Evolutionary conservation across 2,113 vertebrate species (phyloP).

Genomic region (Tricholaema leucomelas): DNA sequence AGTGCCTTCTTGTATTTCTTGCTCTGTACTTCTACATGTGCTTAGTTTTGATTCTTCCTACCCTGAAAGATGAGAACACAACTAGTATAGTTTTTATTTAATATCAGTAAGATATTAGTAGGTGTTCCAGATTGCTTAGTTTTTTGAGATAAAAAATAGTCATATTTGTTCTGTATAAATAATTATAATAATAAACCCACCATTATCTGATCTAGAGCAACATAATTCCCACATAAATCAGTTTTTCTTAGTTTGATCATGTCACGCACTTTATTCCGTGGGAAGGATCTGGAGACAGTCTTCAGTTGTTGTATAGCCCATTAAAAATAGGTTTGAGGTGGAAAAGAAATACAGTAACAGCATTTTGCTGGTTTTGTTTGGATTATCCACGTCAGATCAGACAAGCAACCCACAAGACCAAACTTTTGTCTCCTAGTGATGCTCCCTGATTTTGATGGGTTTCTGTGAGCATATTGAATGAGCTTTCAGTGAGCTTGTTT

Average conservation of each 20-base stretch:
- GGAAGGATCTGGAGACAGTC: background rate
- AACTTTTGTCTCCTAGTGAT: background rate
- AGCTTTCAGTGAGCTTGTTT: background rate
- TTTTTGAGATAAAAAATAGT: background rate
- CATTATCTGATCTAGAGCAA: background rate
- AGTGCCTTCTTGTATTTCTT: background rate
- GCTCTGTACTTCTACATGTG: background rate
- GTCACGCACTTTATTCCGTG: background rate
- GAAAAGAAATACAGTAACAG: background rate
- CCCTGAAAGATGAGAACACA: background rate
- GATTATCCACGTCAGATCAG: background rate
- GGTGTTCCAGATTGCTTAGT: background rate
- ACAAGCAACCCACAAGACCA: background rate
- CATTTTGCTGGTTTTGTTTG: background rate
- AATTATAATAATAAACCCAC: background rate
- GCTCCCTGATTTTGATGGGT: background rate
- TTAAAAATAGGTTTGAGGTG: background rate
- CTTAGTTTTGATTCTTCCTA: background rate
- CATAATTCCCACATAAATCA: background rate
- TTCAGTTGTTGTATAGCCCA: background rate
- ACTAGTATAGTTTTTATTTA: background rate
- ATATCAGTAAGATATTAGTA: background rate
- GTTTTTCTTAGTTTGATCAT: background rate
- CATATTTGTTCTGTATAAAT: background rate
- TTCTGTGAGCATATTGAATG: background rate